phyloP scores from a whole-genome alignment of 2,113 vertebrate genomes.

The Labeo catla region DNA sequence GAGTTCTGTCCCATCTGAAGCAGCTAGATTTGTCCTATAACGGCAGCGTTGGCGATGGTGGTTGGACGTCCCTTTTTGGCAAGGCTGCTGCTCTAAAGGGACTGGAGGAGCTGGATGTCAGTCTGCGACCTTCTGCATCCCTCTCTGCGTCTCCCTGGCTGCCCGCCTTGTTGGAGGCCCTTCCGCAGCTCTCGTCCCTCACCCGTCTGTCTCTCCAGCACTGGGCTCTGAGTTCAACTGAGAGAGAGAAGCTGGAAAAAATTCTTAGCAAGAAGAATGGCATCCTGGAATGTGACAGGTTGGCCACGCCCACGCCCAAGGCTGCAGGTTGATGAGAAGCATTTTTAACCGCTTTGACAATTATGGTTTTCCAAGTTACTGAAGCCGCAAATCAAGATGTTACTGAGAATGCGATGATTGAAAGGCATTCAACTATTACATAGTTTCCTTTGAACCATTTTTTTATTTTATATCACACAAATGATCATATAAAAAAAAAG shows the following conservation, averaged over 20 bases:
- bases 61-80: conserved; percentile 78
- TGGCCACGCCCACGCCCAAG: not conserved
- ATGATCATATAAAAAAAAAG: not conserved
- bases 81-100: conserved; percentile 72
- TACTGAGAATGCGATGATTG: conserved; percentile 3
- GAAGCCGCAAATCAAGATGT: conserved; percentile 22
- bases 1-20: conserved; percentile 73
- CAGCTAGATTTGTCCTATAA: conserved; percentile 87
- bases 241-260: conserved; percentile 70
- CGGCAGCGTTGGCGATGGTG: conserved; percentile 68
- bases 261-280: conserved; percentile 71
- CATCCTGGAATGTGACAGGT: conserved; percentile 74
- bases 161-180: conserved; percentile 70
- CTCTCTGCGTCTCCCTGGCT: conserved; percentile 78
- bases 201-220: conserved; percentile 77
- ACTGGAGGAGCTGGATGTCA: conserved; percentile 82
- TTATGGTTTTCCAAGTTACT: not conserved
- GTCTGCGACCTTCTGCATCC: conserved; percentile 72
- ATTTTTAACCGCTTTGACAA: not conserved
- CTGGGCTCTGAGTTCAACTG: conserved; percentile 72
- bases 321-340: not conserved
- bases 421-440: not conserved
- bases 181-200: conserved; percentile 75
- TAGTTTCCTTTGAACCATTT: not conserved
- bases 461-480: not conserved